Base-by-base conservation (phyloP, 2,888 invertebrate genomes). In the Nephrotoma guestfalica region DNA sequence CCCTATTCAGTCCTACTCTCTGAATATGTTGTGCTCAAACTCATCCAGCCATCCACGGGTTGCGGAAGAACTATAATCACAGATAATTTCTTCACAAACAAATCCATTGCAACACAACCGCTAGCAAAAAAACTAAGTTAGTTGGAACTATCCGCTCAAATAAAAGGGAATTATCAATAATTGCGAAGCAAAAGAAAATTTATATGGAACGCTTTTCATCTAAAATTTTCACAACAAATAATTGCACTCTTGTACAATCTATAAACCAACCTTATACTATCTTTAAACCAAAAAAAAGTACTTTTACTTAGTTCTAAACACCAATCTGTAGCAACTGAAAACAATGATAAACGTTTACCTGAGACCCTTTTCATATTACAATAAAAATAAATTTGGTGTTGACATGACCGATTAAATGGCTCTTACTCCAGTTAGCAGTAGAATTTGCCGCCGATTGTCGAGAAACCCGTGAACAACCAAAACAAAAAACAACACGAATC, bases 1-100 rank as follows among this genome's bases (percentile, higher is more conserved):
- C 45, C 86, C 45, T 18, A 83, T 43, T 88, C 88, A 87, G 87
- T 87, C 84, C 88, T 47, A 86, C 87, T 89, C 13, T 41, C 86
- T 71, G 88, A 89, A 87, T 87, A 85, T 84, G 89, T 89, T 87
- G 88, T 89, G 41, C 86, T 88, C 18, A 89, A 88, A 86, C 87
- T 89, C 4, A 85, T 88, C n/a, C 88, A 89, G 83, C 89, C 88
- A 86, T 89, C 86, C 87, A 87, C 87, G 51, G 86, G 87, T 30
- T 87, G 87, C 43, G 88, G 88, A 87, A 88, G 88, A 87, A 88
- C 86, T 88, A 86, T 89, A 43, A 89, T 88, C 13, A 89, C 88
- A 30, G 87, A 87, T 45, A 87, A 88, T 51, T 87, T 88, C 45
- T 87, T 87, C 71, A 88, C 87, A 83, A 87, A 87, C 83, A 51